Percentiles rank a stretch among this genome's conserved stretches.
Conservation (phyloP, 2,888 invertebrate species). For the Drosophila nigricruria region DNA sequence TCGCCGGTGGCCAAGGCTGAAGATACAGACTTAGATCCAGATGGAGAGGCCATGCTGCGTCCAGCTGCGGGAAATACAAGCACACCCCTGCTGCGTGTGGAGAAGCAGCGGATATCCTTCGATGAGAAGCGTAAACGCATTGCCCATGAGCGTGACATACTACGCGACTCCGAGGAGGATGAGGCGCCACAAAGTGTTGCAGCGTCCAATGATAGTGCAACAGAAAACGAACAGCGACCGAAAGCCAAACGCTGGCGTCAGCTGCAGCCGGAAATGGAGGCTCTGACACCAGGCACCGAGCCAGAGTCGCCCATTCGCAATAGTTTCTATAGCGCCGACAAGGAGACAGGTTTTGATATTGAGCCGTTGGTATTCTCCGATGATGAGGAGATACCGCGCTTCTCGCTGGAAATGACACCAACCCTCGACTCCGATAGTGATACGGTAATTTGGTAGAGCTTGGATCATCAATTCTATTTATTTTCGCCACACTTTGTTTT, state of each 20-base stretch:
- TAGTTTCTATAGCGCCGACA: constrained; percentile 88
- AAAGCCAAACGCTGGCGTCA: constrained; percentile 81
- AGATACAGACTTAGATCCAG: constrained; percentile 45
- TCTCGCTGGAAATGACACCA: constrained; percentile 85
- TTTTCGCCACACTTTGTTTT: constrained; percentile 19
- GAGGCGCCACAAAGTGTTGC: constrained; percentile 6
- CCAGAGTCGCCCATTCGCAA: constrained; percentile 84
- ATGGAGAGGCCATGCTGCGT: constrained; percentile 64
- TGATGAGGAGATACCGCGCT: constrained; percentile 86
- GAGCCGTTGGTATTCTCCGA: constrained; percentile 88
- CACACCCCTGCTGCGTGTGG: constrained; percentile 80
- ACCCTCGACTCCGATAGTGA: constrained; percentile 85
- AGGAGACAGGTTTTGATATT: constrained; percentile 86
- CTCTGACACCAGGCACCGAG: constrained; percentile 79
- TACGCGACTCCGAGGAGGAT: constrained; percentile 84
- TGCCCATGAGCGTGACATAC: constrained; percentile 84
- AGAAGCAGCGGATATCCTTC: constrained; percentile 84
- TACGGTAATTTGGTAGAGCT: constrained; percentile 82
- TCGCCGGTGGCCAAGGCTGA: constrained; percentile 56
- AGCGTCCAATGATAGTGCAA: constrained; percentile 9
- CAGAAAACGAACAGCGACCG: constrained; percentile 24
- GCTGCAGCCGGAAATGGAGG: constrained; percentile 65
- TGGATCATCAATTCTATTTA: constrained; percentile 5
- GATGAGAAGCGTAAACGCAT: constrained; percentile 85
- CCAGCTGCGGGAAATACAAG: constrained; percentile 72